Conservation (phyloP, 2,797 vertebrate species). For the Sebastes diploproa region DNA sequence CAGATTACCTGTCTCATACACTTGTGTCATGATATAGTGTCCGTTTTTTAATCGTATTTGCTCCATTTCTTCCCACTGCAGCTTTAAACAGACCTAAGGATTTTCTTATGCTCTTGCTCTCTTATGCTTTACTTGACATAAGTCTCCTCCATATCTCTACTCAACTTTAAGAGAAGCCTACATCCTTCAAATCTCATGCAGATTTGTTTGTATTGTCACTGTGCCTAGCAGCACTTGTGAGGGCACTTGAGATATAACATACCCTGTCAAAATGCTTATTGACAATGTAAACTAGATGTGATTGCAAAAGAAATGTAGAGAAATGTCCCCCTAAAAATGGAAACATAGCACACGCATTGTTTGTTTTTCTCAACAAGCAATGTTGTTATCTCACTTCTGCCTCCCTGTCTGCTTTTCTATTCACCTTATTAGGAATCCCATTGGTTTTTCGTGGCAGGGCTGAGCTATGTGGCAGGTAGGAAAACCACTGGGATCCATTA, state of each 20-base stretch:
- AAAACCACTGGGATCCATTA: constrained; percentile 51
- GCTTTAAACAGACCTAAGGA: background rate
- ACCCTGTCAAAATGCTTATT: constrained; percentile 2
- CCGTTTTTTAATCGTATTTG: too few relatives aligned
- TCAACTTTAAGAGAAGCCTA: constrained; percentile 16
- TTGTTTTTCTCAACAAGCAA: background rate
- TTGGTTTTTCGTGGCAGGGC: constrained; percentile 25
- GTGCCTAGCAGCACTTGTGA: background rate
- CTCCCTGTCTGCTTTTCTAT: constrained; percentile 28
- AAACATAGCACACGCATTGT: background rate
- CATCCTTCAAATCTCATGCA: constrained; percentile 33
- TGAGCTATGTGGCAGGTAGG: constrained; percentile 3
- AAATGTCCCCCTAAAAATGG: constrained; percentile 12
- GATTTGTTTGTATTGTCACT: constrained; percentile 29
- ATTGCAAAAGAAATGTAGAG: background rate
- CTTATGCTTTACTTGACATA: constrained; percentile 3
- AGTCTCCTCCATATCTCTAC: constrained; percentile 24
- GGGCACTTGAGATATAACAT: constrained; percentile 3
- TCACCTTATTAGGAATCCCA: constrained; percentile 38
- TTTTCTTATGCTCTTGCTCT: background rate
- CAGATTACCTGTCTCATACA: too few relatives aligned
- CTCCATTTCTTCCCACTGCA: too few relatives aligned
- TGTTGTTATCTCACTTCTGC: constrained; percentile 1
- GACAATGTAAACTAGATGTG: constrained; percentile 12
- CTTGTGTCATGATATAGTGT: too few relatives aligned